Percentiles rank a stretch among this genome's conserved stretches.
These are phyloP conservation scores for Heliopora coerulea DNA, from an alignment of 92 coral and sea anemone species.

Conservation along the genomic window DNA sequence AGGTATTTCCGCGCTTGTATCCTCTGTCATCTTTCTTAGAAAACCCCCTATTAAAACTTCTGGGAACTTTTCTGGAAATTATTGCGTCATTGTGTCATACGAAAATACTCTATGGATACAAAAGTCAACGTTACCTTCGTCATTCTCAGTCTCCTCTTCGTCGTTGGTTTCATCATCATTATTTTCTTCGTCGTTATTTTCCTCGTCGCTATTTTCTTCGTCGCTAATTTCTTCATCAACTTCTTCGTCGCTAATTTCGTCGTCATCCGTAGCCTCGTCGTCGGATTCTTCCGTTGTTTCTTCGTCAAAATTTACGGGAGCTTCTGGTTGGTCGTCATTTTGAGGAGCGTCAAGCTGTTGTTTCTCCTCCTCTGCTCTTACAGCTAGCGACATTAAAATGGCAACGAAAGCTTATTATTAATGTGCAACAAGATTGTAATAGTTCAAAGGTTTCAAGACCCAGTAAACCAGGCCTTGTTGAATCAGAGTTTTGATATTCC, in stretches of 20 bases:
- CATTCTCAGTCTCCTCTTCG: not conserved
- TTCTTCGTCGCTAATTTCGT: not conserved
- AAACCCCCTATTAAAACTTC: not conserved
- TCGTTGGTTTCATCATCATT: not conserved
- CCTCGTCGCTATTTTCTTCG: constrained; percentile 2
- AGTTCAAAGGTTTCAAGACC: too few relatives aligned
- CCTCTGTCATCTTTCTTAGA: too few relatives aligned
- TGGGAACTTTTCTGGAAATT: not conserved
- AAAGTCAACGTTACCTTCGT: not conserved
- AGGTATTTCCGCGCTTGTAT: too few relatives aligned
- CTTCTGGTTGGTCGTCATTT: not conserved
- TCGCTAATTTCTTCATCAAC: not conserved
- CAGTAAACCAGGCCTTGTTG: too few relatives aligned
- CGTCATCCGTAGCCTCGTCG: not conserved
- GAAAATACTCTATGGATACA: not conserved
- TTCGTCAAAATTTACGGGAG: not conserved
- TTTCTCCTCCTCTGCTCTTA: constrained; percentile 14
- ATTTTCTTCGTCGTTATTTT: not conserved
- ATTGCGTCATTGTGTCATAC: not conserved
- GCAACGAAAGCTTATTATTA: not conserved
- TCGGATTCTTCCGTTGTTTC: not conserved
- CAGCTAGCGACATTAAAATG: not conserved
- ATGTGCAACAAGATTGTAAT: not conserved
- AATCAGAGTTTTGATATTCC: too few relatives aligned
- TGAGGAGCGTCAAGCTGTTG: not conserved